A percentile compares a stretch with the other conserved stretches of the same genome.
These are phyloP conservation scores for Hymenochirus boettgeri DNA, from an alignment of 2,113 vertebrate species.

Conservation along the genomic window DNA sequence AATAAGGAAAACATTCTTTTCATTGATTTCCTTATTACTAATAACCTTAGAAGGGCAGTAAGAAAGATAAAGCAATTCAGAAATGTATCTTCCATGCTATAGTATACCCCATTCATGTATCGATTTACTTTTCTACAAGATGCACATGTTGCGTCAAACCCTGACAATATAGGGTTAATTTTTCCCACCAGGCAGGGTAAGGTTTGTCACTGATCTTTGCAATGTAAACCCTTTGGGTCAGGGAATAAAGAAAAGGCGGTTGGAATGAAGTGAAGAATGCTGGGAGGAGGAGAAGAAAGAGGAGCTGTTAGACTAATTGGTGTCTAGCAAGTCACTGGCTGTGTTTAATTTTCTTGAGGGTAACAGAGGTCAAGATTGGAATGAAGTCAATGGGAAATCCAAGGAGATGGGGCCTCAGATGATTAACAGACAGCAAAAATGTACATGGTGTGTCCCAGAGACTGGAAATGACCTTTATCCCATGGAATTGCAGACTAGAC, in stretches of 20 bases:
- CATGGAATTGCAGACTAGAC: neutral
- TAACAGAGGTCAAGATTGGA: conserved; percentile 72
- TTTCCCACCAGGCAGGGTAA: conserved; percentile 18
- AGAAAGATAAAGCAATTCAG: too few relatives aligned
- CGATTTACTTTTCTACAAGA: too few relatives aligned
- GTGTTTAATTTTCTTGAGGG: conserved; percentile 69
- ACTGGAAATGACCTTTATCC: conserved; percentile 68
- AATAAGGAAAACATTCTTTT: too few relatives aligned
- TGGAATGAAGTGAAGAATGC: conserved; percentile 57
- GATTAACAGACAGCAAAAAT: conserved; percentile 61
- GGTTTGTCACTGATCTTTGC: conserved; percentile 44
- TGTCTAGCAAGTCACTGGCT: conserved; percentile 60
- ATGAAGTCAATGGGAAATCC: conserved; percentile 67
- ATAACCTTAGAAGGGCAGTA: too few relatives aligned
- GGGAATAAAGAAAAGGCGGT: conserved; percentile 41
- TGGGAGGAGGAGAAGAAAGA: conserved; percentile 53
- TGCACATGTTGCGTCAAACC: neutral
- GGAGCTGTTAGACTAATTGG: conserved; percentile 66
- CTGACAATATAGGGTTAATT: conserved; percentile 44
- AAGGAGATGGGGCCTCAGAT: conserved; percentile 49
- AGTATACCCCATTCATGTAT: too few relatives aligned
- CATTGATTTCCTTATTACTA: too few relatives aligned
- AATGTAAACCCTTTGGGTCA: conserved; percentile 38
- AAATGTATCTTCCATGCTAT: too few relatives aligned
- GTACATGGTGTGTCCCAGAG: conserved; percentile 64